Evolutionary conservation across 1,140 invertebrate genomes (phyloP), one percentile per base, ranked within the genome.

Genomic region (Drosophila tani): DNA sequence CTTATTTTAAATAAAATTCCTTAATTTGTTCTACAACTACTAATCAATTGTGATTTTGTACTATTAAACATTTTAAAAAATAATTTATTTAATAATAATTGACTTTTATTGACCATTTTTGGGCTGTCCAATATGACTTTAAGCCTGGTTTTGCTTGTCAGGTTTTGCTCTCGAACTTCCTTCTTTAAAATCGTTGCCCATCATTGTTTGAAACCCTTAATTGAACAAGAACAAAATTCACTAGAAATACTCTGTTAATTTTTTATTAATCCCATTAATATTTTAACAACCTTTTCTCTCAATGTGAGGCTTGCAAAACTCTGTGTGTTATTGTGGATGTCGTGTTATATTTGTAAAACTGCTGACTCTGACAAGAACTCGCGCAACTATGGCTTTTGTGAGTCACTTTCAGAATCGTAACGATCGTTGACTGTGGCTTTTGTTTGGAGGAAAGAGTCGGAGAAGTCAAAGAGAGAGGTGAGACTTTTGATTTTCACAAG

Each of bases 281-380:
- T 21, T 55, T 21, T 38, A 9, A 55, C n/a, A 55, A 56, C 19
- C 17, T 60, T 27, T 65, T 66, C 63, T 56, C 47, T 21, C 65
- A 45, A 53, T 88, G 79, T 86, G 56, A 38, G 50, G 27, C 74
- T 84, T 88, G 77, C 85, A 79, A 87, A 81, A 87, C 55, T 60
- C 71, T 67, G n/a, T 49, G n/a, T n/a, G 43, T 71, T 32, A 51
- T 53, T 43, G 29, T 66, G 49, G 27, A 35, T 50, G 55, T 74
- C 47, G 47, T 77, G 79, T 79, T 70, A 70, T 49, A 70, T 14
- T 70, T 70, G 67, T 58, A 70, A 70, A 86, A 73, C 60, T 77
- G 84, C 84, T 88, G 83, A 81, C 70, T 71, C 69, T 60, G 43
- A 24, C 51, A 71, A 73, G 65, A 71, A 75, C 24, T 78, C 29